Conservation (phyloP, 2,797 vertebrate species). For the Pogonophryne albipinna region DNA sequence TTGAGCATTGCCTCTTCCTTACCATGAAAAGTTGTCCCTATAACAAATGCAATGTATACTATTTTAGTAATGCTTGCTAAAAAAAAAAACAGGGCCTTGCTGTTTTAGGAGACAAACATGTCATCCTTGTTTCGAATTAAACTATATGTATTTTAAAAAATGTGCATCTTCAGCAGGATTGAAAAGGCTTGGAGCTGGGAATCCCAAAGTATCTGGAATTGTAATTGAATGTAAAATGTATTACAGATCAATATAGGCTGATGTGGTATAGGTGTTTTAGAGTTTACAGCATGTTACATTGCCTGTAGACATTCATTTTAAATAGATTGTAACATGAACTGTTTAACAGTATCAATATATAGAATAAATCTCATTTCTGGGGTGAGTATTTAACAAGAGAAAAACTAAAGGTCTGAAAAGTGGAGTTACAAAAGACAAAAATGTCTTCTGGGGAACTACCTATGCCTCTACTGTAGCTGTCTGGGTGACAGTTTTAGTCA, state of each 20-base stretch:
- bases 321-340: slow-evolving; percentile 13
- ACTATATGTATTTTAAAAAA: not conserved
- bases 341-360: not conserved
- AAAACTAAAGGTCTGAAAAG: slow-evolving; percentile 6
- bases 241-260: slow-evolving; percentile 11
- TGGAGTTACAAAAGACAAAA: not conserved
- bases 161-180: not conserved
- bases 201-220: not conserved
- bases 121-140: not conserved
- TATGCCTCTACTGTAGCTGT: not conserved
- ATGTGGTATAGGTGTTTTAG: slow-evolving; percentile 4
- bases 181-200: not conserved
- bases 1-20: not conserved
- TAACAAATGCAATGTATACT: not conserved
- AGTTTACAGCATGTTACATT: slow-evolving; percentile 2
- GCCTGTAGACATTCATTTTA: slow-evolving; percentile 20
- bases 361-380: not conserved
- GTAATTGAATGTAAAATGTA: slow-evolving; percentile 15
- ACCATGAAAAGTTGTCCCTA: not conserved
- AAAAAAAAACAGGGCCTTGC: not conserved
- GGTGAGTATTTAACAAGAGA: not conserved
- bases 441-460: slow-evolving; percentile 4
- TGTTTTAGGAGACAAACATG: not conserved
- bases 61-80: not conserved
- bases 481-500: slow-evolving; percentile 23